Evolutionary conservation across 2,888 invertebrate species (phyloP), one percentile per base, ranked within the genome.

Genomic region (Catocala nupta): DNA sequence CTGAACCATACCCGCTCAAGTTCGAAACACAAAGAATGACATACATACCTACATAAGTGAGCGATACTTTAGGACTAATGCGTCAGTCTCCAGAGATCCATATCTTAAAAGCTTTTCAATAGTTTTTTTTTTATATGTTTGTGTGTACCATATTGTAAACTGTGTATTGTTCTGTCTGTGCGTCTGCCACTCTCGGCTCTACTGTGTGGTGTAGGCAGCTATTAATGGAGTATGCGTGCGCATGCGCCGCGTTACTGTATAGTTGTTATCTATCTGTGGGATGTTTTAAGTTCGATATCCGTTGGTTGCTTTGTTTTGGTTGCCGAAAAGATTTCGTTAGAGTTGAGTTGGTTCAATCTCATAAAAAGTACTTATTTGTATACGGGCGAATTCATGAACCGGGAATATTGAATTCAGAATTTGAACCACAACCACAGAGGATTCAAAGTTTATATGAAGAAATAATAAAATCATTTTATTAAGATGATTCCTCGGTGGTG

Each of bases 61-160:
- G 36, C 6, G 9, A 7, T 36, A 25, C 12, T 49, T 59, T 33
- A 10, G 45, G 49, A 47, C 70, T 74, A 73, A 75, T 75, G 76
- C 72, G 75, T 4, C 55, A 57, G 59, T 65, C 54, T 50, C 55
- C 9, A 39, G 36, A 8, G 82, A 83, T 83, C 75, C 51, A 58
- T 81, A 83, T 83, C 83, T 83, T 83, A 83, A 83, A 83, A 83
- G 83, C 77, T 73, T 80, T 63, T 73, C 75, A 70, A 68, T 70
- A 65, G 68, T 75, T 77, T 65, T 70, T 66, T 71, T 63, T 65
- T 63, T 57, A 16, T 63, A 13, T 70, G 63, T 59, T 65, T 52
- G 51, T 63, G 61, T 57, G 54, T 67, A 55, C 50, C 54, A 50
- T 62, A 52, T 43, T 53, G 42, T 56, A 59, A 61, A 65, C 65